These are phyloP conservation scores for Chalcosyrphus nemorum DNA, from an alignment of 2,888 invertebrate genomes.

Conservation along the genomic window DNA sequence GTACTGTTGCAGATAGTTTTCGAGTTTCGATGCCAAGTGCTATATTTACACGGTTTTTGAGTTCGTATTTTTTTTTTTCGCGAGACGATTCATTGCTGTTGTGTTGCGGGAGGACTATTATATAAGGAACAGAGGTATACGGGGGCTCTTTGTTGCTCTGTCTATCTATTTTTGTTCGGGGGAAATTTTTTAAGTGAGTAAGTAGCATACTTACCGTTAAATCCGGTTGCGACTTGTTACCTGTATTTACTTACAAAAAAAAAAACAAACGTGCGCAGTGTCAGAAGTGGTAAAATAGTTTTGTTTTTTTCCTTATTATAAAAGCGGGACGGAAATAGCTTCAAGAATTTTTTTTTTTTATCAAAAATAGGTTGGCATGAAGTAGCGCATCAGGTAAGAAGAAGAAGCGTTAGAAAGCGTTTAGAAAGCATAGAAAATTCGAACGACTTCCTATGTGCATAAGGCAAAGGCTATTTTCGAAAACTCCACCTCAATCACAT, in stretches of 20 bases:
- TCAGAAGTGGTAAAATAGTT: conserved; percentile 42
- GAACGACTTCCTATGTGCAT: conserved; percentile 42
- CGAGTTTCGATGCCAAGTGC: conserved; percentile 74
- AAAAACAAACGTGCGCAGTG: conserved; percentile 52
- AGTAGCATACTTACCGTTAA: conserved; percentile 62
- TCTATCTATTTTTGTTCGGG: conserved; percentile 7
- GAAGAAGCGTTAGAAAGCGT: conserved; percentile 21
- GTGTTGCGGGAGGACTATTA: conserved; percentile 48
- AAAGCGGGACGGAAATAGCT: conserved; percentile 30
- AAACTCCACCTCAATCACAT: conserved; percentile 62
- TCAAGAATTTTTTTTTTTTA: conserved; percentile 7
- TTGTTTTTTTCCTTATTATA: too few species aligned
- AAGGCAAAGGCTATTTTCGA: conserved; percentile 48
- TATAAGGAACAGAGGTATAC: conserved; percentile 40
- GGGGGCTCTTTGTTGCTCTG: conserved; percentile 26
- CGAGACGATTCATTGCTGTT: conserved; percentile 40
- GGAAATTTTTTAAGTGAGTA: conserved; percentile 34
- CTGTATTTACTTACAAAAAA: conserved; percentile 63
- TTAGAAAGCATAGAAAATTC: conserved; percentile 40
- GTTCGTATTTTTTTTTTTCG: too few species aligned
- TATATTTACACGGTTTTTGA: conserved; percentile 57
- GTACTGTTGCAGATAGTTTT: conserved; percentile 73
- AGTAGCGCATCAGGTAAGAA: conserved; percentile 24
- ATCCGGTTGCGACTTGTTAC: conserved; percentile 52
- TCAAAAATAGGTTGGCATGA: conserved; percentile 56